A percentile compares a stretch with the other conserved stretches of the same genome.
Evolutionary conservation across 1,140 invertebrate species (phyloP).

Genomic region (Monochamus saltuarius): DNA sequence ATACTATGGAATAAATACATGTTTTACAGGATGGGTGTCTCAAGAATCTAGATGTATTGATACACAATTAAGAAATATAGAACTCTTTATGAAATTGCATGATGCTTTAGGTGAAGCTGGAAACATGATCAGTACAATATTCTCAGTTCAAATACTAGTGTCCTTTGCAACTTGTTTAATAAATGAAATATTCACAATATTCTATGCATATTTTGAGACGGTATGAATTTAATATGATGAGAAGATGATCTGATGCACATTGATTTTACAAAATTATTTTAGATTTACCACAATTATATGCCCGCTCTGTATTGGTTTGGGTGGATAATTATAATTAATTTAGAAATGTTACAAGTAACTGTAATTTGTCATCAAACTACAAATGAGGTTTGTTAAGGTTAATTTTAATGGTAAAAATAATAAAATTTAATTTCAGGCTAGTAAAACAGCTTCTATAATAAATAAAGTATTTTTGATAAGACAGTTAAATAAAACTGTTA

Average conservation of each 20-base stretch:
- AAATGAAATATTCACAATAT: constrained; percentile 17
- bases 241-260: no score
- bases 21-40: no score
- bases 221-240: no score
- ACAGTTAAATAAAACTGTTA: no score
- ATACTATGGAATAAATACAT: no score
- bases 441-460: no score
- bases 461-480: no score
- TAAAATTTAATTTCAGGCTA: no score
- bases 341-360: constrained; percentile 17
- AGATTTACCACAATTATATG: constrained; percentile 1
- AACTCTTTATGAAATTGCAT: constrained; percentile 2
- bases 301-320: constrained; percentile 19
- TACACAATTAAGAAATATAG: no score
- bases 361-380: constrained; percentile 20
- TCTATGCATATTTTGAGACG: constrained; percentile 22
- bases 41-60: no score
- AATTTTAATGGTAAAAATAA: no score
- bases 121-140: constrained; percentile 19
- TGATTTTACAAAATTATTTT: no score
- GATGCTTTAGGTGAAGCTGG: constrained; percentile 20
- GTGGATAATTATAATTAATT: constrained; percentile 14
- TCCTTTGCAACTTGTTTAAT: constrained; percentile 18
- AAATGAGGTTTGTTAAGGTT: constrained; percentile 17
- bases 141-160: constrained; percentile 27